A percentile compares a stretch with the other conserved stretches of the same genome.
Evolutionary conservation across 2,888 invertebrate species (phyloP).

Genomic region (Oligia latruncula): DNA sequence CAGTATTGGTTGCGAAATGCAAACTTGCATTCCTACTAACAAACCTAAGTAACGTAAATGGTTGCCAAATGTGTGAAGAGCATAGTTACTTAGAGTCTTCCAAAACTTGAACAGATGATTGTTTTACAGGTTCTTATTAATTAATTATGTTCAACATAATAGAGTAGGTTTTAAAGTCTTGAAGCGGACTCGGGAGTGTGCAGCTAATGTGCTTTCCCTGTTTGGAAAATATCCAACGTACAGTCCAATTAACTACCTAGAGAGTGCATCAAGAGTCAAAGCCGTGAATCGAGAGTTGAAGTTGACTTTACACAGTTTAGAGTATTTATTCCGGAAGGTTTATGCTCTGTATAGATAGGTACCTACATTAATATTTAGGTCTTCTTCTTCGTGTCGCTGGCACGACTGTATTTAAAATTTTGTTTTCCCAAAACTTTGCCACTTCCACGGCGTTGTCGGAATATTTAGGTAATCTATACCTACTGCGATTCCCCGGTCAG

Average conservation of each 20-base stretch:
- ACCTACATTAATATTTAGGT: no score
- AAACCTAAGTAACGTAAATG: not conserved
- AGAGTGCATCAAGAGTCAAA: not conserved
- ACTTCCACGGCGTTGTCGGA: no score
- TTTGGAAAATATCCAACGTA: not conserved
- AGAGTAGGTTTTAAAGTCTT: not conserved
- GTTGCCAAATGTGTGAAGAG: conserved; percentile 25
- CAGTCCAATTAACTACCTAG: not conserved
- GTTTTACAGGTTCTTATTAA: not conserved
- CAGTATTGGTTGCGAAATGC: not conserved
- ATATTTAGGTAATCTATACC: no score
- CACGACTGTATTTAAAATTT: no score
- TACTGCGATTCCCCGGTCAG: not conserved
- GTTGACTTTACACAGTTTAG: not conserved
- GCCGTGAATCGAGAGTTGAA: not conserved
- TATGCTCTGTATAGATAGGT: not conserved
- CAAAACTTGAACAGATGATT: not conserved
- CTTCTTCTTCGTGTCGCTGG: no score
- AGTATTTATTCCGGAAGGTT: not conserved
- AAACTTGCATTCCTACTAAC: not conserved
- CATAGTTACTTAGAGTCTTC: not conserved
- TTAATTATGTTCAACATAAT: not conserved
- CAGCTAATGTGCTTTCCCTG: not conserved
- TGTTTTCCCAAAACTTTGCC: no score
- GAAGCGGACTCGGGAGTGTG: not conserved